phyloP scores from a whole-genome alignment of 2,113 vertebrate genomes.

The Onychostruthus taczanowskii region DNA sequence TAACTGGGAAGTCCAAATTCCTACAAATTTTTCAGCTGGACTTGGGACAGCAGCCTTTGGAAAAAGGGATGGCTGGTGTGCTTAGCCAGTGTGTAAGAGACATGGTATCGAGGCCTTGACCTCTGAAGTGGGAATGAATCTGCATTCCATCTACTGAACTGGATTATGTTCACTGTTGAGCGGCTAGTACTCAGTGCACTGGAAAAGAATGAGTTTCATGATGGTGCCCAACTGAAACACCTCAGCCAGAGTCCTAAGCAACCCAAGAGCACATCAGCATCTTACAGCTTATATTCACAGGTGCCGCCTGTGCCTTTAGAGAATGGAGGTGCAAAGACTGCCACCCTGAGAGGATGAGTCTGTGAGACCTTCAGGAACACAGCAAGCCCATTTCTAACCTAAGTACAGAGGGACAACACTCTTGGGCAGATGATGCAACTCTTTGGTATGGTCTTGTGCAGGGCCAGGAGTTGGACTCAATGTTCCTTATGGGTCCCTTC shows the following conservation, averaged over 20 bases:
- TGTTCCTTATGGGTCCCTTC: not conserved
- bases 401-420: not conserved
- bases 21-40: not conserved
- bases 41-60: not conserved
- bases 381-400: not conserved
- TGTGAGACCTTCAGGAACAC: not conserved
- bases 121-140: not conserved
- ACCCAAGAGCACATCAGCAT: not conserved
- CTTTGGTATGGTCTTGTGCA: not conserved
- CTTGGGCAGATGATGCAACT: not conserved
- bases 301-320: not conserved
- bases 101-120: not conserved
- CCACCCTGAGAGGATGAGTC: not conserved
- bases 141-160: fast-evolving
- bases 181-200: not conserved
- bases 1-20: not conserved
- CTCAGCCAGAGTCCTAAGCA: not conserved
- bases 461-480: not conserved
- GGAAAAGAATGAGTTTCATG: not conserved
- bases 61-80: not conserved
- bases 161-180: not conserved
- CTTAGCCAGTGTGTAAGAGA: not conserved
- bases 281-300: not conserved
- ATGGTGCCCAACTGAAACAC: not conserved
- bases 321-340: not conserved